Conservation (phyloP, 2,888 invertebrate species). For the Petrolisthes manimaculis region DNA sequence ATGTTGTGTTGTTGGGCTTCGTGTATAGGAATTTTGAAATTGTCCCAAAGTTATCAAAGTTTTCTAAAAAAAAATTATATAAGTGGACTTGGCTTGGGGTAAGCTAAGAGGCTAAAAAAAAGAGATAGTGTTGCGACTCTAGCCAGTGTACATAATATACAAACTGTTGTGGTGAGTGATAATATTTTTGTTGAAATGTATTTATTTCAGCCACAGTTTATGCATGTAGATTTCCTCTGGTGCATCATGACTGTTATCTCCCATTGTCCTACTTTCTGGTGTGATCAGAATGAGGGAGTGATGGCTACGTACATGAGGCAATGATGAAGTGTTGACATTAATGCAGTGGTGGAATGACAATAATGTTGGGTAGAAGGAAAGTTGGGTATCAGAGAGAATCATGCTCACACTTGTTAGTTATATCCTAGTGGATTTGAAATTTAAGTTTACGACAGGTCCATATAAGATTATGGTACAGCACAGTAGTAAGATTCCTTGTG, state of each 20-base stretch:
- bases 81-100: background rate
- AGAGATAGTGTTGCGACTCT: background rate
- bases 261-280: slow-evolving; percentile 5
- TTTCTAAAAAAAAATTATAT: background rate
- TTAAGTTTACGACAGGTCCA: too few relatives aligned
- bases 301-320: too few relatives aligned
- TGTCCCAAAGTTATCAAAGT: background rate
- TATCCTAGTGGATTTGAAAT: too few relatives aligned
- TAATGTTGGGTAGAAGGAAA: too few relatives aligned
- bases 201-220: slow-evolving; percentile 34
- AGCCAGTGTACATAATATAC: slow-evolving; percentile 11
- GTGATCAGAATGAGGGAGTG: slow-evolving; percentile 19
- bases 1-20: background rate
- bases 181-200: slow-evolving; percentile 24
- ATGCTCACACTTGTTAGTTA: too few relatives aligned
- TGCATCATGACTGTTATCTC: background rate
- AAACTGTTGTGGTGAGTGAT: slow-evolving; percentile 18
- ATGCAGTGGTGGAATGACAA: too few relatives aligned
- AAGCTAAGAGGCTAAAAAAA: slow-evolving; percentile 16
- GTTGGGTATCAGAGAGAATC: too few relatives aligned
- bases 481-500: too few relatives aligned
- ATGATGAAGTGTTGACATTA: too few relatives aligned
- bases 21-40: slow-evolving; percentile 5
- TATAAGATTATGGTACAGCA: too few relatives aligned
- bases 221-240: slow-evolving; percentile 39